Conservation (phyloP, 2,797 vertebrate species). For the Alcedo quadribrachys region DNA sequence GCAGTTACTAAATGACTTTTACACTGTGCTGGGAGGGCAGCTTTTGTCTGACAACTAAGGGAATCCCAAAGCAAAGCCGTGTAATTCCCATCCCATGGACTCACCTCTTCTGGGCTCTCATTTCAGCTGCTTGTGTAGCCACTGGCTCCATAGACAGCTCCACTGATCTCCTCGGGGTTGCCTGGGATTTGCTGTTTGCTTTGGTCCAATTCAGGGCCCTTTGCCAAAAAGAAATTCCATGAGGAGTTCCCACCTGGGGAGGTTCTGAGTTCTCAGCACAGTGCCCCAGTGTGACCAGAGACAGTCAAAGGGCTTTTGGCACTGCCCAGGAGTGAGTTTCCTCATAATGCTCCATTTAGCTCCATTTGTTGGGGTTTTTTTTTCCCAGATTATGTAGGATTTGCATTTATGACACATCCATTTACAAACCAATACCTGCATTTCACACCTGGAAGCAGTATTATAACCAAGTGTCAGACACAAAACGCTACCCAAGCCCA, state of each 20-base stretch:
- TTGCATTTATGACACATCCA: neutral
- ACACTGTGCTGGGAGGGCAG: neutral
- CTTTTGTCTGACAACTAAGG: neutral
- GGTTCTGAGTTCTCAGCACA: neutral
- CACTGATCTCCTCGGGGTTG: fast-evolving
- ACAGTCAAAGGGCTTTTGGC: neutral
- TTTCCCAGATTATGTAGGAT: neutral
- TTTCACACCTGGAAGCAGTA: neutral
- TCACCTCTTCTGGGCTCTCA: neutral
- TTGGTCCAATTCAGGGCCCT: neutral
- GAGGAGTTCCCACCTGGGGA: neutral
- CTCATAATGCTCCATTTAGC: neutral
- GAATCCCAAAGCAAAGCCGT: neutral
- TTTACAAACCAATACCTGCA: neutral
- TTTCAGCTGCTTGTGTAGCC: neutral
- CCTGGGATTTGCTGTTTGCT: neutral
- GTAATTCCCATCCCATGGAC: neutral
- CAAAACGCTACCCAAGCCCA: neutral
- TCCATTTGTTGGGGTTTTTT: neutral
- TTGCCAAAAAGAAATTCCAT: neutral
- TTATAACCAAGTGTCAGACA: neutral
- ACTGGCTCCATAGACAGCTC: neutral
- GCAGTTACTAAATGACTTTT: neutral
- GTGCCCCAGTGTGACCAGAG: neutral
- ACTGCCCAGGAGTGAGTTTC: neutral